These are phyloP conservation scores for Oryzias celebensis DNA, from an alignment of 2,113 vertebrate species.

Conservation along the genomic window DNA sequence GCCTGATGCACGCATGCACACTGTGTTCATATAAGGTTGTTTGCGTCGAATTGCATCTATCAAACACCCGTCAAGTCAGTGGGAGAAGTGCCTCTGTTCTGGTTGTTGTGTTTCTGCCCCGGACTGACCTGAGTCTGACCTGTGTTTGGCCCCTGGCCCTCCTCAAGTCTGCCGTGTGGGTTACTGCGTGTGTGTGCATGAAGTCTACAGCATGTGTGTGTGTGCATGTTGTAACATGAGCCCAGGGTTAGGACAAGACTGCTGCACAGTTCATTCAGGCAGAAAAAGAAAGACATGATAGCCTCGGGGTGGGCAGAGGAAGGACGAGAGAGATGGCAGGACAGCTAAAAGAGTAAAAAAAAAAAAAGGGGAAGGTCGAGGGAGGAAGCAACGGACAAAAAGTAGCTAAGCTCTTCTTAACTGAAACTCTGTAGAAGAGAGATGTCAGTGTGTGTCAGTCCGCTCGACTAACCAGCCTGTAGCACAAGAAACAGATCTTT, in stretches of 20 bases:
- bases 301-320: conserved; percentile 48
- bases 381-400: conserved; percentile 52
- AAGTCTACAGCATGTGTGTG: conserved; percentile 8
- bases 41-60: conserved; percentile 18
- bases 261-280: conserved; percentile 60
- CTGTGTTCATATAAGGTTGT: conserved; percentile 15
- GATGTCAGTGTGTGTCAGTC: conserved; percentile 75
- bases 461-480: conserved; percentile 70
- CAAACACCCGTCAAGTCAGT: conserved; percentile 14
- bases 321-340: conserved; percentile 25
- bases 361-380: conserved; percentile 22
- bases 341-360: conserved; percentile 38
- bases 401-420: conserved; percentile 63
- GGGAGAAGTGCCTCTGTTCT: conserved; percentile 7
- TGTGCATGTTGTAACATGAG: conserved; percentile 60
- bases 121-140: conserved; percentile 53
- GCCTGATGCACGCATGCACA: background rate
- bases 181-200: background rate
- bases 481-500: conserved; percentile 69
- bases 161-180: conserved; percentile 36
- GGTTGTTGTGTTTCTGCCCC: conserved; percentile 42
- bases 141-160: conserved; percentile 44
- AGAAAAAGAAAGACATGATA: conserved; percentile 69
- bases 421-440: conserved; percentile 64
- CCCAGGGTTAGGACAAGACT: conserved; percentile 59